phyloP scores from a whole-genome alignment of 1,140 invertebrate genomes.

The Platyscapa corneri region DNA sequence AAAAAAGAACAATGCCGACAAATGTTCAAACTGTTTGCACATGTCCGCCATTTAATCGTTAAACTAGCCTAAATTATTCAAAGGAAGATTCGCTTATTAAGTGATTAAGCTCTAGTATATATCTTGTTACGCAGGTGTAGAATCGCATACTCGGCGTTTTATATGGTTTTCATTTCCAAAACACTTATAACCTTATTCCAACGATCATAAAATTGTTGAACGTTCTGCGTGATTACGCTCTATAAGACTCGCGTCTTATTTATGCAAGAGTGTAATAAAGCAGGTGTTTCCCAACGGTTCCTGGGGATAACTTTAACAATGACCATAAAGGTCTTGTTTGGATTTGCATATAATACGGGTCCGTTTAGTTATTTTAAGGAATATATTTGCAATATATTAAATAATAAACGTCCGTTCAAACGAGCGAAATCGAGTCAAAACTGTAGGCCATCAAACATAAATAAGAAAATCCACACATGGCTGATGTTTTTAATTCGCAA shows the following conservation, averaged over 20 bases:
- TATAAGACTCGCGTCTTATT: slow-evolving; percentile 38
- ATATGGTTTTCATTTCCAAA: slow-evolving; percentile 19
- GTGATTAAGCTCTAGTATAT: slow-evolving; percentile 47
- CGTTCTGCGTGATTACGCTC: slow-evolving; percentile 44
- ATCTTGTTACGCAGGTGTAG: slow-evolving; percentile 34
- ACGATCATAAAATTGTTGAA: slow-evolving; percentile 47
- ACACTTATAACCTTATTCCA: slow-evolving; percentile 11
- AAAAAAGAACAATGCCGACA: not conserved
- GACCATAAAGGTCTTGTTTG: slow-evolving; percentile 19
- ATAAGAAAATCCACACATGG: not conserved
- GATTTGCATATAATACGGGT: slow-evolving; percentile 18
- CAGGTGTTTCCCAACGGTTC: slow-evolving; percentile 39
- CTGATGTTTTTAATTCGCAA: not conserved
- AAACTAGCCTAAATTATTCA: slow-evolving; percentile 16
- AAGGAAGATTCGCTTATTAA: slow-evolving; percentile 19
- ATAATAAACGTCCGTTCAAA: not conserved
- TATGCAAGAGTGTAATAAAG: slow-evolving; percentile 22
- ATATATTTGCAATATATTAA: slow-evolving; percentile 14
- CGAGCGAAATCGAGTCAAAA: not conserved
- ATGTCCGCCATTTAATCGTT: slow-evolving; percentile 30
- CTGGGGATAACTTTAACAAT: slow-evolving; percentile 21
- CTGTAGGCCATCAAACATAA: not conserved
- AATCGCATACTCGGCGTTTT: slow-evolving; percentile 19
- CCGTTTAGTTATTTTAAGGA: not conserved
- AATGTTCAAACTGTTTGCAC: not conserved